Evolutionary conservation across 1,140 invertebrate genomes (phyloP), one percentile per base, ranked within the genome.

Genomic region (Eubasilissa regina): DNA sequence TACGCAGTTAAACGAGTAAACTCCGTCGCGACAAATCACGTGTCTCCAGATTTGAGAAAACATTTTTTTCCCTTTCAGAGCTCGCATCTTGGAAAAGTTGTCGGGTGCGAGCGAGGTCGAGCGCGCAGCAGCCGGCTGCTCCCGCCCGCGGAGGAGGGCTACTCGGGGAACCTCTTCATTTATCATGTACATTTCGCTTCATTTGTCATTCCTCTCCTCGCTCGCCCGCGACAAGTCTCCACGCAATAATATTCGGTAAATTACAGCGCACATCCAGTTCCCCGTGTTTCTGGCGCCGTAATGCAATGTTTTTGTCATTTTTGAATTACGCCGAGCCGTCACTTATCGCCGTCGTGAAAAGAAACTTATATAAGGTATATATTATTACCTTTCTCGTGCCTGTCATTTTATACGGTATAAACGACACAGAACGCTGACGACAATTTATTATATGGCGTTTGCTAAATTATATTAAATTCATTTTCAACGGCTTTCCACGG

Each of bases 291-390:
- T 15, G 15, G n/a, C 15, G 1, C 13, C 64, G 78, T 80, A 78
- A 77, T 81, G 79, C 79, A 81, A 81, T 81, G 79, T 81, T 76
- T 81, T 81, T 81, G 79, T 81, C 79, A 77, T 81, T 81, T 81
- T 66, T 77, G 70, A 81, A 78, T 81, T 77, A 77, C 79, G 79
- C 76, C 53, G 60, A 81, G 79, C 43, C 55, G 66, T 74, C 66
- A 73, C 68, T 81, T 81, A 75, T 81, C 74, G 66, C 47, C 70
- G 51, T 43, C 48, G 51, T 53, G 56, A 78, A 78, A 35, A 44
- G 75, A 55, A 77, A 81, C 43, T 77, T 74, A 75, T 66, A 81
- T 77, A 77, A 77, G 55, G 62, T 81, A 17, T 51, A 17, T 44
- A 68, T 51, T n/a, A 45, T 62, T 21, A 35, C 25, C 73, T 78